Percentiles rank a stretch among this genome's conserved stretches.
Conservation (phyloP, 35 echinoderm and acorn worm species). For the Chiridota heheva region DNA sequence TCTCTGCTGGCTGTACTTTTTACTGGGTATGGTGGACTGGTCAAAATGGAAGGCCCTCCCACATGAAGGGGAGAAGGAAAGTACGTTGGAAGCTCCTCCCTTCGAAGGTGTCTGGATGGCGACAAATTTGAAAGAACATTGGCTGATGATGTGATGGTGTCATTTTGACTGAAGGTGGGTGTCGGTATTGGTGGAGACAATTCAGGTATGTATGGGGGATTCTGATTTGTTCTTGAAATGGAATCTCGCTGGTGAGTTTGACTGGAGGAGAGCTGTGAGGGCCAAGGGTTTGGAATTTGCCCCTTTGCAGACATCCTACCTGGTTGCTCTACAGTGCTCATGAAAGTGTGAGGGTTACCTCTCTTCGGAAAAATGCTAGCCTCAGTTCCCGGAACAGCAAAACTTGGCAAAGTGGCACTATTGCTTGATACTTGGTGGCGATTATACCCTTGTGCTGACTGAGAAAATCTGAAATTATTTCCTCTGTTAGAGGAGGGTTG, state of each 20-base stretch:
- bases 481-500: neutral
- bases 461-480: no score
- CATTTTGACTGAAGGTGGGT: constrained; percentile 29
- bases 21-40: constrained; percentile 49
- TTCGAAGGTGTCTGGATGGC: constrained; percentile 43
- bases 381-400: constrained; percentile 1
- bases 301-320: neutral
- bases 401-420: no score
- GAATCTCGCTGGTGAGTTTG: constrained; percentile 10
- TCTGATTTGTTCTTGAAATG: constrained; percentile 13
- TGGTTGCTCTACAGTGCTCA: neutral
- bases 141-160: neutral
- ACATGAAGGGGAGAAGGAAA: constrained; percentile 33
- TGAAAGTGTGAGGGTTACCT: neutral
- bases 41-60: constrained; percentile 35
- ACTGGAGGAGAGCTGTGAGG: constrained; percentile 10
- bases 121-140: constrained; percentile 48
- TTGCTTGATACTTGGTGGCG: no score
- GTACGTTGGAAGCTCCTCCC: constrained; percentile 53
- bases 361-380: neutral
- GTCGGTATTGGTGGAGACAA: constrained; percentile 13
- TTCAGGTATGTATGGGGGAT: constrained; percentile 11
- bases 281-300: neutral
- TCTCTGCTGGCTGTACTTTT: constrained; percentile 32
- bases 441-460: no score